Evolutionary conservation across 1,140 invertebrate species (phyloP).

Genomic region (Pseudomyrmex flavicornis): DNA sequence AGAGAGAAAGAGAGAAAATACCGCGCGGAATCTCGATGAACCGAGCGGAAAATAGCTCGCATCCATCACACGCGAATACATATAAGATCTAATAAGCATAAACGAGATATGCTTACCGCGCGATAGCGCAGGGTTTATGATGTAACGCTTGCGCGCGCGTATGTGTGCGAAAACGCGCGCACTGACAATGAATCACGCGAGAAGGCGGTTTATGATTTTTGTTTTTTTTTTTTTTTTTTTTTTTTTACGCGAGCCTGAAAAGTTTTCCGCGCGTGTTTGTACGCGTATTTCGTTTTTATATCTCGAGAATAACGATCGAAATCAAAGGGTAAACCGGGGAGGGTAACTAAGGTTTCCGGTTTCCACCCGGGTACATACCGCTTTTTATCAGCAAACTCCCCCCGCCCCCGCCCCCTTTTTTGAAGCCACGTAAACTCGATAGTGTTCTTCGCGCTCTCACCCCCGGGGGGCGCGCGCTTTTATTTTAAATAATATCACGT

Average conservation of each 20-base stretch:
- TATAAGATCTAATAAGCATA: slow-evolving; percentile 14
- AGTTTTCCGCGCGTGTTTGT: background rate
- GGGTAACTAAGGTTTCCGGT: slow-evolving; percentile 47
- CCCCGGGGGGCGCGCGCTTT: background rate
- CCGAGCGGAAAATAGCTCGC: background rate
- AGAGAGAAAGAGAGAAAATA: slow-evolving; percentile 9
- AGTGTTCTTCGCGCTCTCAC: slow-evolving; percentile 18
- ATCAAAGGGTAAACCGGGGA: slow-evolving; percentile 28
- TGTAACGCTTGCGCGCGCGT: background rate
- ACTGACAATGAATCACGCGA: slow-evolving; percentile 2
- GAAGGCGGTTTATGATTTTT: background rate
- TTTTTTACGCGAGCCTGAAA: background rate
- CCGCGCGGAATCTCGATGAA: slow-evolving; percentile 11
- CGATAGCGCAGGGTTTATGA: background rate
- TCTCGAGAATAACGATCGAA: slow-evolving; percentile 3
- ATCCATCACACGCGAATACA: slow-evolving; percentile 33
- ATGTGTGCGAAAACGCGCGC: background rate
- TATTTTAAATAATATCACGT: slow-evolving; percentile 49
- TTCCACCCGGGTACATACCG: background rate
- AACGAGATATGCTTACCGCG: slow-evolving; percentile 35
- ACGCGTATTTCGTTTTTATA: slow-evolving; percentile 19
- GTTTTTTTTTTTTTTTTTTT: background rate
- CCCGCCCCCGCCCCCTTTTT: background rate
- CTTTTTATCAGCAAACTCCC: slow-evolving; percentile 26
- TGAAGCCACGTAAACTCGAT: slow-evolving; percentile 52